Evolutionary conservation across 2,113 vertebrate species (phyloP).

Genomic region (Hepsetus odoe): DNA sequence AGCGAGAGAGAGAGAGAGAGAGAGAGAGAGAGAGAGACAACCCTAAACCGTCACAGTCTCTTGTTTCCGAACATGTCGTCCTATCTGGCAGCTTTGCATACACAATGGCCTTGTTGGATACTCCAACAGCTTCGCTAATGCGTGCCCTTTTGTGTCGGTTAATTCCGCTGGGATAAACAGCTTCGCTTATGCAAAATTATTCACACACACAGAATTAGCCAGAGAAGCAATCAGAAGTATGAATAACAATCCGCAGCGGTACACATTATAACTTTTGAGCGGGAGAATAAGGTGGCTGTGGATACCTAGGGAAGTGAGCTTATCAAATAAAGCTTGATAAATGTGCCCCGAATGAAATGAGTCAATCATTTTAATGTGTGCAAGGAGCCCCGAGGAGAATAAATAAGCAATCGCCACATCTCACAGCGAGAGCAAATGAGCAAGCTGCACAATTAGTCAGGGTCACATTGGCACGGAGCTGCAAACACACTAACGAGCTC

Average conservation of each 20-base stretch:
- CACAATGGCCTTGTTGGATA: slow-evolving; percentile 69
- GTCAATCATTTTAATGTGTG: slow-evolving; percentile 81
- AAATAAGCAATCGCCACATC: slow-evolving; percentile 79
- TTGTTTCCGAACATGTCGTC: slow-evolving; percentile 66
- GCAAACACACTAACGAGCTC: slow-evolving; percentile 75
- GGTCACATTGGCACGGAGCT: slow-evolving; percentile 75
- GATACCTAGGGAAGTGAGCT: slow-evolving; percentile 70
- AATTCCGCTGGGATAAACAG: slow-evolving; percentile 72
- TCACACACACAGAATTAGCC: slow-evolving; percentile 73
- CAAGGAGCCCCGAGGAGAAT: slow-evolving; percentile 76
- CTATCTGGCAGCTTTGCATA: slow-evolving; percentile 71
- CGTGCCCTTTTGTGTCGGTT: slow-evolving; percentile 70
- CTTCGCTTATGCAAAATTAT: slow-evolving; percentile 70
- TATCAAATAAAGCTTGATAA: slow-evolving; percentile 79
- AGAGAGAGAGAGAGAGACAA: not conserved
- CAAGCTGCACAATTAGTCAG: slow-evolving; percentile 78
- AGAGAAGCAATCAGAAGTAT: slow-evolving; percentile 71
- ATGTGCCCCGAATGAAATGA: slow-evolving; percentile 80
- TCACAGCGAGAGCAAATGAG: slow-evolving; percentile 78
- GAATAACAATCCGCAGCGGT: slow-evolving; percentile 71
- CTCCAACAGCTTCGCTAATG: slow-evolving; percentile 73
- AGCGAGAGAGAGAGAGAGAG: not conserved
- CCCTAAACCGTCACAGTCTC: not conserved
- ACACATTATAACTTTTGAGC: slow-evolving; percentile 72
- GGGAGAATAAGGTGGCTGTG: slow-evolving; percentile 65